Conservation (phyloP, 2,113 vertebrate genomes). For the Chloebia gouldiae region DNA sequence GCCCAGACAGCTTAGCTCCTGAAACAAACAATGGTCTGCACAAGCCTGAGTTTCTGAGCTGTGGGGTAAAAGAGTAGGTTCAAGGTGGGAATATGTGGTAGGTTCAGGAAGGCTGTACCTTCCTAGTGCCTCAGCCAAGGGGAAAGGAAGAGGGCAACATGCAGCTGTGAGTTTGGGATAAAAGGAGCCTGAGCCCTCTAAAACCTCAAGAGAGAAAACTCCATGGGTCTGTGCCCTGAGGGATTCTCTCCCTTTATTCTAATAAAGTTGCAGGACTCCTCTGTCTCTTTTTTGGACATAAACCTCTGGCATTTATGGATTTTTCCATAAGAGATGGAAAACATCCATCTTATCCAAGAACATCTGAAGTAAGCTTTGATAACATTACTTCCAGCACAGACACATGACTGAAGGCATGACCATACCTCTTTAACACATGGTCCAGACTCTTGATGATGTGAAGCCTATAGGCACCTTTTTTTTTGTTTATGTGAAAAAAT, state of each 20-base stretch:
- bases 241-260: neutral
- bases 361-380: neutral
- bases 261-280: neutral
- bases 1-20: neutral
- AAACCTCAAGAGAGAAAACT: neutral
- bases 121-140: neutral
- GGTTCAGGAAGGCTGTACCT: neutral
- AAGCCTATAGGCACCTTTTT: neutral
- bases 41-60: neutral
- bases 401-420: neutral
- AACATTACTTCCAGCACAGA: neutral
- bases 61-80: neutral
- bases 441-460: neutral
- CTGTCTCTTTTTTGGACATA: too few relatives aligned
- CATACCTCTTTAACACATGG: neutral
- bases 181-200: fast-evolving
- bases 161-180: fast-evolving
- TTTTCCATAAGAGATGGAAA: neutral
- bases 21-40: neutral
- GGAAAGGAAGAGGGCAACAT: neutral
- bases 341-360: neutral
- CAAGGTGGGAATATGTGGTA: neutral
- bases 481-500: neutral
- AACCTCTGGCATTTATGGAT: neutral
- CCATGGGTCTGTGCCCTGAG: fast-evolving